These are phyloP conservation scores for Solea solea DNA, from an alignment of 2,113 vertebrate genomes.

Conservation along the genomic window DNA sequence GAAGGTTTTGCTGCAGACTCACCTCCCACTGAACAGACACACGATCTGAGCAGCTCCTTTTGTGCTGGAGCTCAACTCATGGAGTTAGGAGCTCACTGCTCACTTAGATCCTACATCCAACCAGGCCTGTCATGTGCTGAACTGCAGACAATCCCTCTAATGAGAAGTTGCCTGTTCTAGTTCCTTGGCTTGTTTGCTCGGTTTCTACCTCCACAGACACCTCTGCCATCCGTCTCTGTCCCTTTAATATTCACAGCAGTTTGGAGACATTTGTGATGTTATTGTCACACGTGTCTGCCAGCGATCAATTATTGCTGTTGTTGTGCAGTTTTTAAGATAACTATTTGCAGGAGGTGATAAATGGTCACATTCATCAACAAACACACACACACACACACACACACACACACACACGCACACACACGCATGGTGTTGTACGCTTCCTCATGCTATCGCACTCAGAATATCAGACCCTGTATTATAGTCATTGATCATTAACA, in stretches of 20 bases:
- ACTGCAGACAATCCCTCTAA: conserved; percentile 55
- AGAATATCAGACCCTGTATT: conserved; percentile 57
- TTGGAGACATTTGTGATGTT: conserved; percentile 32
- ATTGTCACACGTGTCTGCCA: conserved; percentile 23
- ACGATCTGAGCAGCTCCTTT: conserved; percentile 29
- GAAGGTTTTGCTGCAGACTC: conserved; percentile 53
- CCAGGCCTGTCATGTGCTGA: conserved; percentile 47
- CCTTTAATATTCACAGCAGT: conserved; percentile 11
- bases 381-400: conserved; percentile 45
- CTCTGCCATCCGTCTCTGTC: conserved; percentile 40
- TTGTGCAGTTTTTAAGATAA: conserved; percentile 29
- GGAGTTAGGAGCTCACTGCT: conserved; percentile 47
- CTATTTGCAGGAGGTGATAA: conserved; percentile 51
- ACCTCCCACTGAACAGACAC: conserved; percentile 62
- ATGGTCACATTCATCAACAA: conserved; percentile 59
- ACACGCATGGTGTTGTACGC: conserved; percentile 20
- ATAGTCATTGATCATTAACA: conserved; percentile 73
- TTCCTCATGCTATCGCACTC: conserved; percentile 52
- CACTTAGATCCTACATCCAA: conserved; percentile 34
- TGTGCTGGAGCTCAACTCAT: conserved; percentile 49
- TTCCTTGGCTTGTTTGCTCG: conserved; percentile 53
- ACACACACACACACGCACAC: conserved; percentile 36
- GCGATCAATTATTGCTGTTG: conserved; percentile 23
- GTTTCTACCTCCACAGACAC: conserved; percentile 45
- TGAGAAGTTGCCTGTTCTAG: conserved; percentile 65